phyloP scores from a whole-genome alignment of 2,113 vertebrate genomes.

The Progne subis region DNA sequence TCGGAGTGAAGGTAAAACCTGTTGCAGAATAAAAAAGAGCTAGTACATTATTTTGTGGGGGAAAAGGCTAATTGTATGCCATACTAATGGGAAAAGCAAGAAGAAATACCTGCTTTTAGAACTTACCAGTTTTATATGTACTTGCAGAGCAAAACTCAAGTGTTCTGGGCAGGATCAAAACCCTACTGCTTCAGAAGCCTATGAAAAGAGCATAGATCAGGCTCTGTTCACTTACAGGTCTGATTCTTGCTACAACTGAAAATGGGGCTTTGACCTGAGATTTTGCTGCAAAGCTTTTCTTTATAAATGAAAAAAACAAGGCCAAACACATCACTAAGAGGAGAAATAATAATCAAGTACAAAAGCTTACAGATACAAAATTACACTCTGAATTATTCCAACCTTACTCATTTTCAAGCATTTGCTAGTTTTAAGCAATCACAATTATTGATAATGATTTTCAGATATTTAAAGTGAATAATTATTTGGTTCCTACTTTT shows the following conservation, averaged over 20 bases:
- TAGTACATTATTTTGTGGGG: neutral
- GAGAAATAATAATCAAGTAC: neutral
- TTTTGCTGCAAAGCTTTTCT: neutral
- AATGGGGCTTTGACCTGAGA: neutral
- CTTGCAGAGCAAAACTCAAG: constrained; percentile 55
- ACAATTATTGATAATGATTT: neutral
- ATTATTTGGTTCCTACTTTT: neutral
- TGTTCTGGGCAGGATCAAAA: constrained; percentile 56
- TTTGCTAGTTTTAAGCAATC: neutral
- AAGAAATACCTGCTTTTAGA: neutral
- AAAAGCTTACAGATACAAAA: neutral
- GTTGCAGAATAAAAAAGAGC: constrained; percentile 7
- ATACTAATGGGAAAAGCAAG: neutral
- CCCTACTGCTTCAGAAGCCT: constrained; percentile 53
- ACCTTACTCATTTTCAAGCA: neutral
- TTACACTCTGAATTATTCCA: neutral
- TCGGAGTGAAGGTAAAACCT: constrained; percentile 57
- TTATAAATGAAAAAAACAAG: neutral
- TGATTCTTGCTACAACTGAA: neutral
- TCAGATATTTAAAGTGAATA: neutral
- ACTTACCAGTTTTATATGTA: constrained; percentile 60
- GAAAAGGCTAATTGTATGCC: neutral
- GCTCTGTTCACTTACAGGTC: constrained; percentile 5
- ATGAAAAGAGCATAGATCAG: constrained; percentile 59
- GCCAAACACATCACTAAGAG: neutral